These are phyloP conservation scores for Thunnus albacares DNA, from an alignment of 2,797 vertebrate species.

Conservation along the genomic window DNA sequence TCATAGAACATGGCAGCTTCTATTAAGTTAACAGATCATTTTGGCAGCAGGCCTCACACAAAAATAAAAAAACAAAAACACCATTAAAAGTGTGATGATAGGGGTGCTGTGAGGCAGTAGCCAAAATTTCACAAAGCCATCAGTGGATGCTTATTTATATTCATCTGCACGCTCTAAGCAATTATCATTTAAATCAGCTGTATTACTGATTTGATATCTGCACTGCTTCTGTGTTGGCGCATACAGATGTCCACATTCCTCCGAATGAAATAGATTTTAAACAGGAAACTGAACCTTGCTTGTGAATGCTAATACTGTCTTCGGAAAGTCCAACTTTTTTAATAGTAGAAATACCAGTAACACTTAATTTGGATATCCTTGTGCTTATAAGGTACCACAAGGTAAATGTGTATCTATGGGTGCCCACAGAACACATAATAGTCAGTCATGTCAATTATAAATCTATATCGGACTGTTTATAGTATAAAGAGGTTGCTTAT, in stretches of 20 bases:
- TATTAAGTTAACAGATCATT: neutral
- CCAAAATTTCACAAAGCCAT: neutral
- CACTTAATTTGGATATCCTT: neutral
- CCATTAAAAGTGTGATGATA: neutral
- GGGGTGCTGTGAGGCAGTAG: neutral
- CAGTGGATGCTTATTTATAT: neutral
- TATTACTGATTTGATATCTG: neutral
- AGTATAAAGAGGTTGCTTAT: neutral
- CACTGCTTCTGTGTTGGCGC: neutral
- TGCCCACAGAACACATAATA: neutral
- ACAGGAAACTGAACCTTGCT: neutral
- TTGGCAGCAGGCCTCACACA: neutral
- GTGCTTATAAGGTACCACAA: neutral
- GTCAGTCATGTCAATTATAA: neutral
- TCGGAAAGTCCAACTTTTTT: neutral
- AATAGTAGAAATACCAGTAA: neutral
- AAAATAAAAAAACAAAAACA: neutral
- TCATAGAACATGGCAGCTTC: too few species aligned
- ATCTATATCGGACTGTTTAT: neutral
- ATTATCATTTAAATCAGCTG: neutral
- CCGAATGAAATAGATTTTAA: neutral
- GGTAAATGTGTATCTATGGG: neutral
- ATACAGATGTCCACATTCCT: neutral
- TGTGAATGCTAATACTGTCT: neutral
- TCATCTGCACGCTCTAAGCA: slow-evolving; percentile 13